Percentiles rank a stretch among this genome's conserved stretches.
phyloP scores from a whole-genome alignment of 2,888 invertebrate genomes.

The Cantharis lateralis region DNA sequence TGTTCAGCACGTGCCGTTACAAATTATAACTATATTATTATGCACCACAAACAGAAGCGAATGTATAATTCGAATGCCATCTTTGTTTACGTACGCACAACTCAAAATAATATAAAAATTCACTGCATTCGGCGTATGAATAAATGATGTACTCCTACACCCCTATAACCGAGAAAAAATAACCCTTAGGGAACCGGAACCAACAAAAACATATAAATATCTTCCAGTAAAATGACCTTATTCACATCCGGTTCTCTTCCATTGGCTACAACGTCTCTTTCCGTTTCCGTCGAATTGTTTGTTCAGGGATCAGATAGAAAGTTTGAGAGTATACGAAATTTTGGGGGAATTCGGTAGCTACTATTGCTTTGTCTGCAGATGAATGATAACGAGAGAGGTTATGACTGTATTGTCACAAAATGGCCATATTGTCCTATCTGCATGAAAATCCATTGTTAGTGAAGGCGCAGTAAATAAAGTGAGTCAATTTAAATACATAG shows the following conservation, averaged over 20 bases:
- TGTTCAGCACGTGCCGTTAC: conserved; percentile 21
- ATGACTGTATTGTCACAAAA: conserved; percentile 50
- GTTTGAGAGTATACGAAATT: conserved; percentile 34
- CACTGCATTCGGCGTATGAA: conserved; percentile 39
- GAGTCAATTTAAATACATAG: conserved; percentile 47
- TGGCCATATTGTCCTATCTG: conserved; percentile 48
- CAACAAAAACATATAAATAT: conserved; percentile 53
- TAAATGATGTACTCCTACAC: conserved; percentile 47
- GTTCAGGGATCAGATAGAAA: conserved; percentile 42
- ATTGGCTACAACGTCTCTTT: conserved; percentile 48
- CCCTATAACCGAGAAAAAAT: conserved; percentile 45
- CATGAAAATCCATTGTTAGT: conserved; percentile 49
- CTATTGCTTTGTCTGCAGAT: conserved; percentile 46
- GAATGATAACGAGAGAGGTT: conserved; percentile 50
- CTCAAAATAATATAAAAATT: not conserved
- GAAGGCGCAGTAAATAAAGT: conserved; percentile 45
- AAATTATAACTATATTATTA: conserved; percentile 13
- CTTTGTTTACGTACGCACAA: not conserved
- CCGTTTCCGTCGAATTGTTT: conserved; percentile 51
- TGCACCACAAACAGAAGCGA: not conserved
- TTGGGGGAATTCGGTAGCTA: conserved; percentile 37
- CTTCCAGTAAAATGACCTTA: conserved; percentile 53
- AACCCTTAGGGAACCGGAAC: conserved; percentile 43
- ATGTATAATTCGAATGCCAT: not conserved
- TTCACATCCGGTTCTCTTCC: conserved; percentile 51